phyloP scores from a whole-genome alignment of 2,888 invertebrate genomes.

The Dicranocentrus wangi region DNA sequence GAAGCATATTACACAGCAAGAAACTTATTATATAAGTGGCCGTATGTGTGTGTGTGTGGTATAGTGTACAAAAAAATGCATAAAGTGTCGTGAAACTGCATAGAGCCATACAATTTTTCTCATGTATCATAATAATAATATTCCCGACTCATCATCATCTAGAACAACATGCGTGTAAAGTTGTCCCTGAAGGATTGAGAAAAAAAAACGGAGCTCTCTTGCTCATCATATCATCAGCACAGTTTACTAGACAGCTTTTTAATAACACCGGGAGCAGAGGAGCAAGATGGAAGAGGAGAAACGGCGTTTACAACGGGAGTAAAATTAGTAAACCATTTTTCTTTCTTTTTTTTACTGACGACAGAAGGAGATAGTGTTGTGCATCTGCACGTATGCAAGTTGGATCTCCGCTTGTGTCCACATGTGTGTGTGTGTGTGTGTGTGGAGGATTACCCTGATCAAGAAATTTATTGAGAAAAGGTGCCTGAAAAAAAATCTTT shows the following conservation, averaged over 20 bases:
- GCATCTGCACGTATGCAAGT: too few relatives aligned
- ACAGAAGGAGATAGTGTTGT: too few relatives aligned
- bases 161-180: slow-evolving; percentile 61
- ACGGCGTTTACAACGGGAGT: neutral
- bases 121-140: slow-evolving; percentile 23
- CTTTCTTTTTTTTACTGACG: slow-evolving; percentile 29
- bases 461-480: slow-evolving; percentile 60
- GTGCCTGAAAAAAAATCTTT: slow-evolving; percentile 48
- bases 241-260: slow-evolving; percentile 45
- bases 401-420: too few relatives aligned
- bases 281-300: too few relatives aligned
- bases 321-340: slow-evolving; percentile 55
- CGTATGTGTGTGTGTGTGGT: too few relatives aligned
- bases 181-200: slow-evolving; percentile 62
- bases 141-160: neutral
- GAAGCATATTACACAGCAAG: too few relatives aligned
- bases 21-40: too few relatives aligned
- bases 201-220: slow-evolving; percentile 28
- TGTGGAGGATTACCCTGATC: too few relatives aligned
- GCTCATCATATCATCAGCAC: slow-evolving; percentile 45
- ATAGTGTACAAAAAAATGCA: too few relatives aligned
- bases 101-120: too few relatives aligned
- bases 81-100: too few relatives aligned
- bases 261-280: slow-evolving; percentile 36
- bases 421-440: too few relatives aligned